phyloP scores from a whole-genome alignment of 2,797 vertebrate genomes.

The Brachyrhaphis roseni region DNA sequence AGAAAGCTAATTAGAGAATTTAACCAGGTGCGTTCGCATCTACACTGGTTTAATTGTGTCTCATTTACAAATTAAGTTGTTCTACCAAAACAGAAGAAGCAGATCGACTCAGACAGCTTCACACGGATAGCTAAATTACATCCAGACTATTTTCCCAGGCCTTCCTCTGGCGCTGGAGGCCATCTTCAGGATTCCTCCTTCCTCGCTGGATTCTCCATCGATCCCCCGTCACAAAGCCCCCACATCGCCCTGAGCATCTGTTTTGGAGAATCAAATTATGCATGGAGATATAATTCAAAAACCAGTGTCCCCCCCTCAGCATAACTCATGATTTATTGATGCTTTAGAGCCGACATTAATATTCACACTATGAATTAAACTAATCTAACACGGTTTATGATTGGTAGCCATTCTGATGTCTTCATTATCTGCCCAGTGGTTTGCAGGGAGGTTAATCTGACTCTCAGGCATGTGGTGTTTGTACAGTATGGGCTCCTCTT shows the following conservation, averaged over 20 bases:
- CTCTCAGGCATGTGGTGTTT: slow-evolving; percentile 34
- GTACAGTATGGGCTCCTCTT: slow-evolving; percentile 47
- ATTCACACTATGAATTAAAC: slow-evolving; percentile 53
- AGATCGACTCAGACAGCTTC: neutral
- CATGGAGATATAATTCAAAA: slow-evolving; percentile 53
- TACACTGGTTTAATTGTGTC: slow-evolving; percentile 48
- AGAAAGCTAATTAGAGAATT: slow-evolving; percentile 28
- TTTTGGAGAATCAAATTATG: slow-evolving; percentile 67
- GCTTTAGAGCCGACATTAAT: slow-evolving; percentile 57
- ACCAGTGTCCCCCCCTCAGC: slow-evolving; percentile 43
- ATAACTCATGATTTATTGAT: slow-evolving; percentile 69
- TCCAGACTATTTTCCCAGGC: slow-evolving; percentile 25
- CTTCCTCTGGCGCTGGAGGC: slow-evolving; percentile 20
- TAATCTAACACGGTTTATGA: slow-evolving; percentile 55
- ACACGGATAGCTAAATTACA: neutral
- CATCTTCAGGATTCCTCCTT: slow-evolving; percentile 17
- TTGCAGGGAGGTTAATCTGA: slow-evolving; percentile 37
- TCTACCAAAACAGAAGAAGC: slow-evolving; percentile 38
- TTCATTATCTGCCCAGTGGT: slow-evolving; percentile 49
- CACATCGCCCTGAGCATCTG: slow-evolving; percentile 57
- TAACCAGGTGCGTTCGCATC: slow-evolving; percentile 30
- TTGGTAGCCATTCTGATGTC: slow-evolving; percentile 28
- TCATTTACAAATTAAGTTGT: slow-evolving; percentile 47
- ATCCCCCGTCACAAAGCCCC: slow-evolving; percentile 42
- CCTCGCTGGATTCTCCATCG: slow-evolving; percentile 19